Base-by-base conservation (phyloP, 2,797 vertebrate genomes). In the Dromococcyx pavoninus region DNA sequence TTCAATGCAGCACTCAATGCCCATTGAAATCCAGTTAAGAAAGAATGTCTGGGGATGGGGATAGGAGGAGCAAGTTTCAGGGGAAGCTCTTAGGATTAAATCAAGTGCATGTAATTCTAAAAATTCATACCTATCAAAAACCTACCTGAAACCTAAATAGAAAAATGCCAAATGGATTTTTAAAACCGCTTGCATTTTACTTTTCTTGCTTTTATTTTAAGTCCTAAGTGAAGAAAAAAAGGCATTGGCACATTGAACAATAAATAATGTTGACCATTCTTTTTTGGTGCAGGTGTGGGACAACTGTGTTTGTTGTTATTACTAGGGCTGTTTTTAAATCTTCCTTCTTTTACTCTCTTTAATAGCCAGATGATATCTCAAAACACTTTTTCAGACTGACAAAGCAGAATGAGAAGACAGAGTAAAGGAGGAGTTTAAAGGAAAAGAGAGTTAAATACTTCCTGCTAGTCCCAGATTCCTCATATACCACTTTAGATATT, bases 401-500 rank as follows among this genome's bases (percentile, higher is more conserved):
- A 30, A n/a, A 83, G 64, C 53, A 67, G 73, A 83, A 57, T 39
- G 37, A 41, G 32, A 53, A 35, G 69, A 17, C 9, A 57, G 67
- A 56, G 22, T 22, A 69, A 88, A 87, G 91, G 51, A 84, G 46
- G 39, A 15, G 23, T 91, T 73, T 69, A 62, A 86, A 86, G 73
- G 66, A 79, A 77, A 50, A 61, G 61, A 72, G 56, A 86, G 41
- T 96, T 94, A 95, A 97, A 93, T 90, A 64, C n/a, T 80, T 91
- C 86, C 77, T 72, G 30, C 39, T 76, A 48, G 23, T 94, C 72
- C 81, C 90, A 87, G 25, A 79, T 70, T 87, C 80, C 75, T 94
- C 58, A 4, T 87, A 74, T 81, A 56, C 43, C 66, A 64, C 79
- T 61, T 71, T 80, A 78, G 67, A 43, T 72, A 58, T 28, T 95